Conservation (phyloP, 2,888 invertebrate genomes). For the Acrocera orbiculus region DNA sequence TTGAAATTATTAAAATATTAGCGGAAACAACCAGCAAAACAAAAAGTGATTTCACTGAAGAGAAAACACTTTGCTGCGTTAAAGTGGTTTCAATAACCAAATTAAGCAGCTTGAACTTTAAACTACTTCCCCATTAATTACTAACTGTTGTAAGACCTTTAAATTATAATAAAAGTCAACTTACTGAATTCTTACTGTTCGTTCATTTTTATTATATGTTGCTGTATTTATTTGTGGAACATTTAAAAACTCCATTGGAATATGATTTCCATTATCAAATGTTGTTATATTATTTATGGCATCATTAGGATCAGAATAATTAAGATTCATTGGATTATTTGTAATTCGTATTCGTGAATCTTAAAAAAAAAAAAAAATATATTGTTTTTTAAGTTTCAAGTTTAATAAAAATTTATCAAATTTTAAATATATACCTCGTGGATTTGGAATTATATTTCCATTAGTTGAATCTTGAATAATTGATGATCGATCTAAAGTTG, state of each 20-base stretch:
- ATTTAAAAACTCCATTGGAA: constrained; percentile 38
- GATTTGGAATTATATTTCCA: constrained; percentile 16
- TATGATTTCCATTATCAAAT: constrained; percentile 57
- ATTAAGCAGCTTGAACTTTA: too few relatives aligned
- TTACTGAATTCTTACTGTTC: constrained; percentile 11
- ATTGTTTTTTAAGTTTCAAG: background rate
- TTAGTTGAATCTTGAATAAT: constrained; percentile 17
- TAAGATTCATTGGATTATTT: constrained; percentile 54
- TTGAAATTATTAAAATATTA: too few relatives aligned
- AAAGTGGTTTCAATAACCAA: too few relatives aligned
- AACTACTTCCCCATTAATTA: too few relatives aligned
- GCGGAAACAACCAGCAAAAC: too few relatives aligned
- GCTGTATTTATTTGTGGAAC: constrained; percentile 32
- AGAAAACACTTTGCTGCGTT: too few relatives aligned
- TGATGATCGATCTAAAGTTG: constrained; percentile 42
- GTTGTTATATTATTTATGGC: constrained; percentile 41
- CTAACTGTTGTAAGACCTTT: too few relatives aligned
- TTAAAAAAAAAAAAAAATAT: constrained; percentile 10
- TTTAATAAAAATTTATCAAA: background rate
- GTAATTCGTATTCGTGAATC: constrained; percentile 51
- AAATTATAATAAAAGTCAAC: background rate
- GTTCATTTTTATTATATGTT: constrained; percentile 52
- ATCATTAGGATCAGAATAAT: constrained; percentile 49
- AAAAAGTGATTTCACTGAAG: too few relatives aligned
- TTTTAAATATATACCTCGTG: constrained; percentile 12